A percentile compares a stretch with the other conserved stretches of the same genome.
These are phyloP conservation scores for Eulacestoma nigropectus DNA, from an alignment of 2,113 vertebrate genomes.

Conservation along the genomic window DNA sequence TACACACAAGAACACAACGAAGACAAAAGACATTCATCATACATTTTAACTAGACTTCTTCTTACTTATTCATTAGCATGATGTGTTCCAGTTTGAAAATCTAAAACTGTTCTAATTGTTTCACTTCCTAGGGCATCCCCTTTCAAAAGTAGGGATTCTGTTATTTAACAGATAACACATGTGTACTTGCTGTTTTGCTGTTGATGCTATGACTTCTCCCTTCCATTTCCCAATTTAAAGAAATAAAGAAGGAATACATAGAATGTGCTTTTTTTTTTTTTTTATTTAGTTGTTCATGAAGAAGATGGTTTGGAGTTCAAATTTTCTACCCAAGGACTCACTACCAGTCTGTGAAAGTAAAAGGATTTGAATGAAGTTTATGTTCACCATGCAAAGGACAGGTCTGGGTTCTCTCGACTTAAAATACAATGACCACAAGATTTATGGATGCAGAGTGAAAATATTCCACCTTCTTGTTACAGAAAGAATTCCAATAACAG, in stretches of 20 bases:
- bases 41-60: constrained; percentile 15
- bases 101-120: constrained; percentile 51
- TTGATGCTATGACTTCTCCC: constrained; percentile 11
- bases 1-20: not conserved
- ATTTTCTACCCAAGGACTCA: not conserved
- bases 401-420: not conserved
- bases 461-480: not conserved
- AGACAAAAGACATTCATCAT: not conserved
- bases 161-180: constrained; percentile 62
- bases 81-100: constrained; percentile 53
- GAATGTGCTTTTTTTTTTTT: not conserved
- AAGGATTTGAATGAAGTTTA: not conserved
- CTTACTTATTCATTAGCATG: constrained; percentile 19
- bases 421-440: not conserved
- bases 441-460: not conserved
- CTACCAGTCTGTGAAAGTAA: not conserved
- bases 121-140: constrained; percentile 50
- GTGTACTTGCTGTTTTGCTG: constrained; percentile 31
- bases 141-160: constrained; percentile 51
- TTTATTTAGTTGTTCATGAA: not conserved
- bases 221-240: constrained; percentile 21
- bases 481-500: not conserved
- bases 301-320: not conserved
- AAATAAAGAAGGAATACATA: constrained; percentile 37
- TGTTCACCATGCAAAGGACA: not conserved